phyloP scores from a whole-genome alignment of 92 coral and sea anemone genomes.

The Epizoanthus ramosus region DNA sequence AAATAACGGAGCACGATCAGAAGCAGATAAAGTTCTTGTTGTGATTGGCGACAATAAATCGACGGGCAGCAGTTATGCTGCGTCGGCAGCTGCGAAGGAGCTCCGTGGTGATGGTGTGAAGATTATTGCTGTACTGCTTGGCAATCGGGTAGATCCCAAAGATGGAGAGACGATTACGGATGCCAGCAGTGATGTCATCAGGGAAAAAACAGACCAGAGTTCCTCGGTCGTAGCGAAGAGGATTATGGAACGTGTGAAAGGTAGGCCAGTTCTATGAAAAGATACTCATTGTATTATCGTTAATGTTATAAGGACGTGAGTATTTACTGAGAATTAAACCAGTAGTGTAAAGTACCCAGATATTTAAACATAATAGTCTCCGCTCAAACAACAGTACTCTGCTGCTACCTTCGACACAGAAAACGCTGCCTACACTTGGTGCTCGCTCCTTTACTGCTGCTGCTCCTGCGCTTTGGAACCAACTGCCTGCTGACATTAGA shows the following conservation, averaged over 20 bases:
- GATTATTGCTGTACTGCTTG: constrained; percentile 47
- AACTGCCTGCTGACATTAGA: too few species aligned
- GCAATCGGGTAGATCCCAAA: constrained; percentile 46
- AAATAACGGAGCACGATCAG: constrained; percentile 50
- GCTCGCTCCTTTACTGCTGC: too few species aligned
- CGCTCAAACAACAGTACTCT: too few species aligned
- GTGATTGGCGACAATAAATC: constrained; percentile 81
- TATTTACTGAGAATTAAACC: too few species aligned
- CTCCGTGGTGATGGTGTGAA: constrained; percentile 35
- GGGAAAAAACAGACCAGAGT: constrained; percentile 28
- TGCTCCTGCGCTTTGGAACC: too few species aligned
- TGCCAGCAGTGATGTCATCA: constrained; percentile 34
- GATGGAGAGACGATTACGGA: constrained; percentile 34
- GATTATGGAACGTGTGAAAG: constrained; percentile 38
- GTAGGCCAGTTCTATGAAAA: background rate
- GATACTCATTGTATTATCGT: background rate
- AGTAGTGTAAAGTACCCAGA: too few species aligned
- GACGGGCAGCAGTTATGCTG: constrained; percentile 38
- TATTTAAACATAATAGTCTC: too few species aligned
- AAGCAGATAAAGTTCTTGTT: constrained; percentile 66
- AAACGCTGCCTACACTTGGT: too few species aligned
- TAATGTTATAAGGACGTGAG: too few species aligned
- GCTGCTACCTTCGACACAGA: too few species aligned
- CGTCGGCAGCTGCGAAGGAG: constrained; percentile 43
- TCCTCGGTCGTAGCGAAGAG: constrained; percentile 38